Percentiles rank a stretch among this genome's conserved stretches.
These are phyloP conservation scores for Mohoua ochrocephala DNA, from an alignment of 2,113 vertebrate genomes.

Conservation along the genomic window DNA sequence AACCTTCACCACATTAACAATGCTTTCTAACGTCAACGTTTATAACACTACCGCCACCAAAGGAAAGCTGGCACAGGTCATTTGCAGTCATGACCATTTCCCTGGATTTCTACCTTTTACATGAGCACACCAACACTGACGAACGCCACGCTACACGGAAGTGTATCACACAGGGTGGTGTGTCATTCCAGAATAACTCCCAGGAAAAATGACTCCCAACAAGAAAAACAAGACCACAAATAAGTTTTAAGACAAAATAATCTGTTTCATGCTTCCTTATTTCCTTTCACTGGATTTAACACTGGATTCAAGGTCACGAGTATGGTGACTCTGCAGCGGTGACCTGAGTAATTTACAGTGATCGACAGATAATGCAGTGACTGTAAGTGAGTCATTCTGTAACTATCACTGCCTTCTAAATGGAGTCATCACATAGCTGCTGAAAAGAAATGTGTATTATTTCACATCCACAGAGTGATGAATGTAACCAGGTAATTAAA, in stretches of 20 bases:
- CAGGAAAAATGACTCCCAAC: neutral
- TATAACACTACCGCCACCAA: neutral
- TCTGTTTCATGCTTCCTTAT: conserved; percentile 41
- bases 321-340: neutral
- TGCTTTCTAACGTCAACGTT: neutral
- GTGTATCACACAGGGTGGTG: neutral
- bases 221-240: neutral
- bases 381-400: neutral
- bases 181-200: neutral
- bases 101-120: neutral
- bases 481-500: conserved; percentile 5
- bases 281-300: conserved; percentile 3
- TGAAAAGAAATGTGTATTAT: neutral
- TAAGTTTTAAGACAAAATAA: neutral
- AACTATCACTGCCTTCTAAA: conserved; percentile 9
- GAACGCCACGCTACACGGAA: neutral
- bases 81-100: neutral
- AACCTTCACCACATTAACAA: neutral
- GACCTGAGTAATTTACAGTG: neutral
- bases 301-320: conserved; percentile 23
- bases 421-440: neutral
- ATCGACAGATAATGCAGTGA: conserved; percentile 20
- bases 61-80: neutral
- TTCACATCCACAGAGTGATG: neutral
- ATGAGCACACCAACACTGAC: neutral